Evolutionary conservation across 2,888 invertebrate genomes (phyloP).

Genomic region (Acanthosoma haemorrhoidale): DNA sequence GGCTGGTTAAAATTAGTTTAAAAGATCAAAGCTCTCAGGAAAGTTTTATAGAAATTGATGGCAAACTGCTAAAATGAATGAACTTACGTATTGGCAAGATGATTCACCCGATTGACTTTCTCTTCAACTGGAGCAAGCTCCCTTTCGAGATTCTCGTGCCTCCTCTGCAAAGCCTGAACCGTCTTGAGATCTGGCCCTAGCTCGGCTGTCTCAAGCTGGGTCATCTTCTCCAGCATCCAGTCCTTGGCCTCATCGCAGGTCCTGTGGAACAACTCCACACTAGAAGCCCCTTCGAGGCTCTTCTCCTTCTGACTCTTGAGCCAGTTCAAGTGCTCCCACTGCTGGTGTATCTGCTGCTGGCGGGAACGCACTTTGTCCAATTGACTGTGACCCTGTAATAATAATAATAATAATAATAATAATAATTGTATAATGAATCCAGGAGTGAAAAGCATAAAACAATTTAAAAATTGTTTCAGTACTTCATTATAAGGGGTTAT

Average conservation of each 20-base stretch:
- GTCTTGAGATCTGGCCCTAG: slow-evolving; percentile 82
- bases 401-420: too few relatives aligned
- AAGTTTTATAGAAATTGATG: too few relatives aligned
- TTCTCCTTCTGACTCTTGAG: slow-evolving; percentile 86
- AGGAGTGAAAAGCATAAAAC: too few relatives aligned
- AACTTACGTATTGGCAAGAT: slow-evolving; percentile 76
- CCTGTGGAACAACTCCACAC: slow-evolving; percentile 90
- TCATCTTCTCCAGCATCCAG: slow-evolving; percentile 96
- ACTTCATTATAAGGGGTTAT: too few relatives aligned
- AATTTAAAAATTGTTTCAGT: too few relatives aligned
- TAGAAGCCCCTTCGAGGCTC: slow-evolving; percentile 84
- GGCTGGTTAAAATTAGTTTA: too few relatives aligned
- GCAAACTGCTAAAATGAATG: too few relatives aligned
- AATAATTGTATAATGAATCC: too few relatives aligned
- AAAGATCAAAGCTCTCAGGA: too few relatives aligned
- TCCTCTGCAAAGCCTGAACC: slow-evolving; percentile 81
- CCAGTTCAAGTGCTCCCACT: slow-evolving; percentile 82
- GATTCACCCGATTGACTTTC: slow-evolving; percentile 81
- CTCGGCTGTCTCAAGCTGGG: slow-evolving; percentile 72
- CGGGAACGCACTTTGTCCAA: slow-evolving; percentile 69
- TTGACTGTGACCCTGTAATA: slow-evolving; percentile 67
- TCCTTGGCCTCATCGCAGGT: slow-evolving; percentile 94
- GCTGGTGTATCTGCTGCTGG: slow-evolving; percentile 76
- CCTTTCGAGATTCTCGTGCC: slow-evolving; percentile 88
- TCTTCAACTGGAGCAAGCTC: slow-evolving; percentile 92